Conservation (phyloP, 2,113 vertebrate genomes). For the Nycticebus coucang region DNA sequence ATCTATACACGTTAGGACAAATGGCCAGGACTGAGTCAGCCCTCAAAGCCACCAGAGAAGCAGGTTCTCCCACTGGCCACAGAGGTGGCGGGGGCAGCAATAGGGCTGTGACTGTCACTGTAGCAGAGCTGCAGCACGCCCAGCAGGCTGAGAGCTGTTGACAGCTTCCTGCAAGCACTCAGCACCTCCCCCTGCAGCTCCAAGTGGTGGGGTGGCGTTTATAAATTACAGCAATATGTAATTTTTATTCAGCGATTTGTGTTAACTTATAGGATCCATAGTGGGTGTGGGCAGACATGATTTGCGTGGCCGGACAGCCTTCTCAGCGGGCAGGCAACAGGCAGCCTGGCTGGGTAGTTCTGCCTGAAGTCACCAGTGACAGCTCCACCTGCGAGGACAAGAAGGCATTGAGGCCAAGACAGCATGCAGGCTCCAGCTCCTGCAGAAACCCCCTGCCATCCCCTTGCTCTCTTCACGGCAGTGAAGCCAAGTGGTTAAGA, state of each 20-base stretch:
- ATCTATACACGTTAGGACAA: background rate
- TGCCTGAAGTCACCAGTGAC: background rate
- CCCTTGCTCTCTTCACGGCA: background rate
- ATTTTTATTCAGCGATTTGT: slow-evolving; percentile 25
- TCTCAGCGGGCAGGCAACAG: background rate
- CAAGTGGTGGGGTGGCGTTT: background rate
- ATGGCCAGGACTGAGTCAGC: background rate
- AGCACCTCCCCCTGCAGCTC: background rate
- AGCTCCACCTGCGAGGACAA: background rate
- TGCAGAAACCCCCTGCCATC: too few species aligned
- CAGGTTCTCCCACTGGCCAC: background rate
- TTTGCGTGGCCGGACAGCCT: background rate
- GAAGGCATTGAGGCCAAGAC: background rate
- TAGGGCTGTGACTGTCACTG: background rate
- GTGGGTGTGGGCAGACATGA: background rate
- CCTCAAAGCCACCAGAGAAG: background rate
- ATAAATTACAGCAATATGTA: background rate
- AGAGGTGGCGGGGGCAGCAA: fast-evolving
- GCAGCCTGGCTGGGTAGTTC: background rate
- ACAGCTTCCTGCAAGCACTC: background rate
- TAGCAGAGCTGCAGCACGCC: background rate
- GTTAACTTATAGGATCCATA: background rate
- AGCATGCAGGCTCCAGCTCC: background rate
- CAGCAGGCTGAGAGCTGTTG: background rate
- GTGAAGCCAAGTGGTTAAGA: background rate